Evolutionary conservation across 2,888 invertebrate genomes (phyloP), one percentile per base, ranked within the genome.

Genomic region (Scelioninae gen. 2): DNA sequence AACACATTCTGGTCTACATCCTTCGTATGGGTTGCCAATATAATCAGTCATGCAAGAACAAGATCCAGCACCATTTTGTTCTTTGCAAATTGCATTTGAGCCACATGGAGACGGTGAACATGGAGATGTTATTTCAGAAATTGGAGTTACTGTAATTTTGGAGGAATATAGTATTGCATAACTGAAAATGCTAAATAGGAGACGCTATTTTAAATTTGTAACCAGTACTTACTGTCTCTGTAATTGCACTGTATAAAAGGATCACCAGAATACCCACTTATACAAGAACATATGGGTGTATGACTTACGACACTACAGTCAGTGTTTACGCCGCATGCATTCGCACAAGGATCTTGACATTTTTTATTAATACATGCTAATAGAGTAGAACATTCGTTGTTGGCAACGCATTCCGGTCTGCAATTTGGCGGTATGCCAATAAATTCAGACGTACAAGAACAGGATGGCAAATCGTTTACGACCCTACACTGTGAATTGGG

Each of bases 41-140:
- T 88, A 90, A 45, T 89, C 89, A 18, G 84, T 79, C 9, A 87
- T 84, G 79, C 92, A 92, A 5, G 88, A 86, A 76, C 92, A 89
- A 10, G 87, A 83, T 45, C 88, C 87, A 35, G 83, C 86, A 11
- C 87, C 79, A 92, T 90, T 87, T n/a, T 88, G 87, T 80, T 89
- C 89, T 79, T 88, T 88, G 80, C 93, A 93, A 79, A 91, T 89
- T 75, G 94, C 94, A 81, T 94, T 94, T 4, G 94, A 91, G 33
- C 95, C 95, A 83, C 95, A 96, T 0, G 94, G 94, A 1, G 92
- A 91, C 53, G 94, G 94, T 74, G 88, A 86, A 81, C 95, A 95
- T 1, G 94, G 94, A 80, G 87, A 28, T 13, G 61, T 53, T 0
- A 18, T 37, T 25, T 35, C 45, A 9, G 35, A 16, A 4, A 55